Base-by-base conservation (phyloP, 2,113 vertebrate species). In the Platanista minor region DNA sequence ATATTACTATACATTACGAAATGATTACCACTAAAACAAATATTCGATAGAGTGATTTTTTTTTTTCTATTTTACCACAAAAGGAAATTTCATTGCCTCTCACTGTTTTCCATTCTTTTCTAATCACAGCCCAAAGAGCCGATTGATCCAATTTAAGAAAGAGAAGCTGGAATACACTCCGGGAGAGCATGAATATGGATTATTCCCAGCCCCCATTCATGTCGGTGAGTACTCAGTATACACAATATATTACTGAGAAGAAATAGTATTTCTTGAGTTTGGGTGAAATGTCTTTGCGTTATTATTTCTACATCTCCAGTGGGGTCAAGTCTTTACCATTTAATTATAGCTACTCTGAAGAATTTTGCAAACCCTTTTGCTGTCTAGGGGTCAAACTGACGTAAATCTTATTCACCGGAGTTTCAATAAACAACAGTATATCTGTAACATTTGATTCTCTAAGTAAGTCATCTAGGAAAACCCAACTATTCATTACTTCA, bases 201-300 rank as follows among this genome's bases (percentile, higher is more conserved):
- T 99, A 74, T 99, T 99, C 90, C 99, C 99, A 67, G 99, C 99
- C 52, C 99, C 99, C 0, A 99, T 99, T 90, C 99, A 99, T 3
- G 99, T 99, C 20, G 99, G 99, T 99, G 97, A 99, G 99, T 99
- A 90, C 21, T 72, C 59, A 31, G 8, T 87, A 4, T 52, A 64
- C 33, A 89, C 3, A 29, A 4, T 49, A 17, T 67, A n/a, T 83
- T 85, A 5, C 15, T n/a, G 11, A 46, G 18, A 66, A 59, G 10
- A 5, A 75, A 69, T 72, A 27, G 0, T 64, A 20, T 46, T 89
- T 96, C 69, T 95, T 67, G 88, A 20, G 29, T 90, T 80, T 91
- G 33, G 46, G 41, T 36, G 31, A 94, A 71, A 27, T 43, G 20
- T 67, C 71, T 91, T 67, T 54, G 1, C 74, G 11, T 67, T 88